Conservation (phyloP, 1,140 invertebrate genomes). For the Octopus sinensis region DNA sequence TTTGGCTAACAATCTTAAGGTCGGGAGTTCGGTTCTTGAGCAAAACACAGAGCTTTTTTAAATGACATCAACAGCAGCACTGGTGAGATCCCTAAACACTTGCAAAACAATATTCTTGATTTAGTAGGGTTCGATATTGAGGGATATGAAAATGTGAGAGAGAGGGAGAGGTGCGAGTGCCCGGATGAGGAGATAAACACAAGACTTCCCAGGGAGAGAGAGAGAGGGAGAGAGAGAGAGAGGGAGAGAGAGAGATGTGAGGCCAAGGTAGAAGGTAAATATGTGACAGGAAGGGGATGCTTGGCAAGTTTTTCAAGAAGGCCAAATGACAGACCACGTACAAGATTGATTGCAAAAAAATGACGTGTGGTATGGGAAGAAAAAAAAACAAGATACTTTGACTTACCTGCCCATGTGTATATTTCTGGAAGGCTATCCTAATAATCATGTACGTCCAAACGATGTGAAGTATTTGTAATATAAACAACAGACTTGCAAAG, state of each 20-base stretch:
- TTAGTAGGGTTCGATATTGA: no score
- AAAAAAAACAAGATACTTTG: not conserved
- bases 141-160: no score
- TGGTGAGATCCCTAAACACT: no score
- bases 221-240: not conserved
- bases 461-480: conserved; percentile 43
- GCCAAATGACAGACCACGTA: no score
- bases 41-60: no score
- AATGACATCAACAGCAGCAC: no score
- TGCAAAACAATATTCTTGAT: no score
- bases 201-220: not conserved
- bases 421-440: conserved; percentile 40
- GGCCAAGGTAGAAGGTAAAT: not conserved
- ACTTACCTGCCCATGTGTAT: conserved; percentile 35
- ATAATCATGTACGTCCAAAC: conserved; percentile 49
- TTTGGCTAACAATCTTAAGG: no score
- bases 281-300: not conserved
- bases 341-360: not conserved
- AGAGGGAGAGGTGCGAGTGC: no score
- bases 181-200: no score
- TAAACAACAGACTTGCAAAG: conserved; percentile 39
- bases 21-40: no score
- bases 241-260: not conserved
- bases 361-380: not conserved
- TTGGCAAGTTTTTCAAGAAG: no score